These are phyloP conservation scores for Anas capensis DNA, from an alignment of 2,797 vertebrate species.

Conservation along the genomic window DNA sequence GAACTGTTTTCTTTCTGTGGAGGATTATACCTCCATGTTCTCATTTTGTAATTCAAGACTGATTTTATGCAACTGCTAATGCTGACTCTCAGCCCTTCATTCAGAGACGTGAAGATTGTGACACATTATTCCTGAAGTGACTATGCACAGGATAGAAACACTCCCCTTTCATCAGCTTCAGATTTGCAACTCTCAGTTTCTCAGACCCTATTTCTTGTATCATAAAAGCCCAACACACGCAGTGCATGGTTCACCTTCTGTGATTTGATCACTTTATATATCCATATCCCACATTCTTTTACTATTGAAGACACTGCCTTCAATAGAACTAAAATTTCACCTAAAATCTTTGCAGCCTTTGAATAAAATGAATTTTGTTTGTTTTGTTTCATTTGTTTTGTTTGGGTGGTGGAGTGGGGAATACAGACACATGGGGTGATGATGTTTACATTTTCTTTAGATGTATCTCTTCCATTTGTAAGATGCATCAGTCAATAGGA, in stretches of 20 bases:
- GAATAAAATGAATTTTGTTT: background rate
- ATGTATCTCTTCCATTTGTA: background rate
- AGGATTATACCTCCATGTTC: background rate
- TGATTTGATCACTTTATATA: background rate
- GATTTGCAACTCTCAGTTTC: background rate
- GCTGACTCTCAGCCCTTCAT: background rate
- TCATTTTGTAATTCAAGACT: background rate
- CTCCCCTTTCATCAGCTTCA: background rate
- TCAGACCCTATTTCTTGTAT: background rate
- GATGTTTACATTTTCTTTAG: background rate
- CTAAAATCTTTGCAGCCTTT: background rate
- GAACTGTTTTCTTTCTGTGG: no score
- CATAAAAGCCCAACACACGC: background rate
- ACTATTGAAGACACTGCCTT: background rate
- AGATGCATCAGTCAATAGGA: background rate
- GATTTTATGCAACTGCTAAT: background rate
- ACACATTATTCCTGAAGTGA: background rate
- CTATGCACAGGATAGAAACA: background rate
- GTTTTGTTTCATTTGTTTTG: background rate
- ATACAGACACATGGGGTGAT: accelerated
- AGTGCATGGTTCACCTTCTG: slow-evolving; percentile 2
- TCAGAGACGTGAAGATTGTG: background rate
- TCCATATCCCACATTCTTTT: background rate
- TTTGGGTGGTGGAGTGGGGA: background rate
- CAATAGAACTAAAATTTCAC: background rate